Evolutionary conservation across 2,113 vertebrate species (phyloP).

Genomic region (Bubalus kerabau): DNA sequence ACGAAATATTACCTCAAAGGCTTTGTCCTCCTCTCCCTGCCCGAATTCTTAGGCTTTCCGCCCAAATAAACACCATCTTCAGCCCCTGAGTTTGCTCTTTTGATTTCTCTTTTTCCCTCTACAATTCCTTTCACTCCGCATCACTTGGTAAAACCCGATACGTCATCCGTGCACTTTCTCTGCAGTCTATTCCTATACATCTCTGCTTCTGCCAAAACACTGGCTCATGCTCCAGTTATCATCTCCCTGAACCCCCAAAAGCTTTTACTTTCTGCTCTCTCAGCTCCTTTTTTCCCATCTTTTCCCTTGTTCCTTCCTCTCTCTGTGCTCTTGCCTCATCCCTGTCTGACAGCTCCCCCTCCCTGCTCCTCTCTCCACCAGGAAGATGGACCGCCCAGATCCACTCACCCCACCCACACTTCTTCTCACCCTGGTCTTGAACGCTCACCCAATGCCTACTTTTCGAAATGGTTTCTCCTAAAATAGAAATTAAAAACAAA

Average conservation of each 20-base stretch:
- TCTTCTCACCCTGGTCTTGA: background rate
- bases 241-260: background rate
- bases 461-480: background rate
- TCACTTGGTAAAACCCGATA: background rate
- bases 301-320: background rate
- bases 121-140: background rate
- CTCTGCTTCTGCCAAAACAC: background rate
- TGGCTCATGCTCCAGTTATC: background rate
- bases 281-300: background rate
- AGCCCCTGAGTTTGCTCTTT: background rate
- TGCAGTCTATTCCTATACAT: background rate
- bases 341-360: background rate
- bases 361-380: background rate
- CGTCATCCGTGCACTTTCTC: background rate
- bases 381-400: background rate
- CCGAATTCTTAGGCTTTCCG: background rate
- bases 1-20: background rate
- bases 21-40: background rate
- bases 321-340: background rate
- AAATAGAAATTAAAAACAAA: background rate
- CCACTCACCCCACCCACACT: background rate
- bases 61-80: background rate
- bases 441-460: background rate
- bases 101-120: background rate
- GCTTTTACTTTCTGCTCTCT: background rate